These are phyloP conservation scores for Apamea epomidion DNA, from an alignment of 2,888 invertebrate genomes.

Conservation along the genomic window DNA sequence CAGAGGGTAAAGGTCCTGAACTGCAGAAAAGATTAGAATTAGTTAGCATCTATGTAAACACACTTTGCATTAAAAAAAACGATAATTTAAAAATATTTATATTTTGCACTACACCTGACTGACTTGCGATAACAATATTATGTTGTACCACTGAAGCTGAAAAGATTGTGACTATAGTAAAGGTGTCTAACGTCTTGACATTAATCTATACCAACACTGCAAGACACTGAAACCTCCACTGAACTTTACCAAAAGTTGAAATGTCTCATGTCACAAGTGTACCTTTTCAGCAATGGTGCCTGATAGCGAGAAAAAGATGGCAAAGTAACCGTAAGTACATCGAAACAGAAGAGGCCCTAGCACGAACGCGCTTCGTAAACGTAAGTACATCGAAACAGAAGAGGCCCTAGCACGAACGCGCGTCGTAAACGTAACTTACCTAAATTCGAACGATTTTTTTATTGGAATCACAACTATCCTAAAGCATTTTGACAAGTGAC, in stretches of 20 bases:
- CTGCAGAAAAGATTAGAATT: not conserved
- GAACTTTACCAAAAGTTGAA: not conserved
- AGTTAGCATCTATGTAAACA: not conserved
- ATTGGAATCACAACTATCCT: not conserved
- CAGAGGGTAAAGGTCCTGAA: not conserved
- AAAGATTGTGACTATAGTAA: not conserved
- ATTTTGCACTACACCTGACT: not conserved
- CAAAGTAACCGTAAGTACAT: not conserved
- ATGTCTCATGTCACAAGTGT: not conserved
- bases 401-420: not conserved
- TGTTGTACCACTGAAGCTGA: too few species aligned
- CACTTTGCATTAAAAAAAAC: not conserved
- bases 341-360: not conserved
- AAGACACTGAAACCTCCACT: not conserved
- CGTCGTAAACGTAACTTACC: not conserved
- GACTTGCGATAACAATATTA: too few species aligned
- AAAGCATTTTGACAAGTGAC: not conserved
- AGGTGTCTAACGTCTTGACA: too few species aligned
- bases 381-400: not conserved
- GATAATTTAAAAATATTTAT: not conserved
- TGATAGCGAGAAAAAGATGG: not conserved
- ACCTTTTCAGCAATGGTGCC: not conserved
- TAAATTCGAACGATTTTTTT: too few species aligned
- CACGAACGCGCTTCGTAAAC: not conserved
- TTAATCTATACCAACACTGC: not conserved